Conservation (phyloP, 2,113 vertebrate species). For the Puntigrus tetrazona region DNA sequence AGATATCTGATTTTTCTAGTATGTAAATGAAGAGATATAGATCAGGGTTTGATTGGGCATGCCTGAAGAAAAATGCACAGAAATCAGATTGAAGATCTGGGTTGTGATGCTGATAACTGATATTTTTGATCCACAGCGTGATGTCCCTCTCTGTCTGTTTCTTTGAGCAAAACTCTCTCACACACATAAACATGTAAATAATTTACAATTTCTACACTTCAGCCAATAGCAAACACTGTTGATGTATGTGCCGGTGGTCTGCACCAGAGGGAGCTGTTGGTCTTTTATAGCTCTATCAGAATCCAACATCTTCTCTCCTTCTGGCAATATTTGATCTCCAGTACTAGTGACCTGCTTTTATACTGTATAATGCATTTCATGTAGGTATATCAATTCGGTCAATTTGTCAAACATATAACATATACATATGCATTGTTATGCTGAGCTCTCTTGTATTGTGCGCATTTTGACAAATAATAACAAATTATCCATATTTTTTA, state of each 20-base stretch:
- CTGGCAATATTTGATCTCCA: not conserved
- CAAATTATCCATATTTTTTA: not conserved
- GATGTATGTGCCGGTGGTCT: not conserved
- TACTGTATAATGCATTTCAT: not conserved
- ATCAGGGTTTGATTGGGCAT: constrained; percentile 29
- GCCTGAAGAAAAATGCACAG: not conserved
- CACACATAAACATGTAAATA: not conserved
- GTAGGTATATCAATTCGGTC: not conserved
- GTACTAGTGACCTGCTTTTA: not conserved
- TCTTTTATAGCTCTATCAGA: not conserved
- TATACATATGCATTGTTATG: not conserved
- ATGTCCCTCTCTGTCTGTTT: constrained; percentile 1
- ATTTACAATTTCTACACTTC: not conserved
- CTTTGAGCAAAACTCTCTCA: not conserved
- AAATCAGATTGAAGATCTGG: constrained; percentile 14
- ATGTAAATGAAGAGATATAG: constrained; percentile 28
- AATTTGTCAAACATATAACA: not conserved
- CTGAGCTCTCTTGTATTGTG: not conserved
- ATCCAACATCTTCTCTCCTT: not conserved
- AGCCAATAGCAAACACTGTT: not conserved
- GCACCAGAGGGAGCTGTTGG: constrained; percentile 37
- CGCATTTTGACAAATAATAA: not conserved
- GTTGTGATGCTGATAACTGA: constrained; percentile 26
- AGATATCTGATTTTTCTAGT: constrained; percentile 20
- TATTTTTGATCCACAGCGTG: constrained; percentile 20